These are phyloP conservation scores for Nudaria mundana DNA, from an alignment of 2,888 invertebrate species.

Conservation along the genomic window DNA sequence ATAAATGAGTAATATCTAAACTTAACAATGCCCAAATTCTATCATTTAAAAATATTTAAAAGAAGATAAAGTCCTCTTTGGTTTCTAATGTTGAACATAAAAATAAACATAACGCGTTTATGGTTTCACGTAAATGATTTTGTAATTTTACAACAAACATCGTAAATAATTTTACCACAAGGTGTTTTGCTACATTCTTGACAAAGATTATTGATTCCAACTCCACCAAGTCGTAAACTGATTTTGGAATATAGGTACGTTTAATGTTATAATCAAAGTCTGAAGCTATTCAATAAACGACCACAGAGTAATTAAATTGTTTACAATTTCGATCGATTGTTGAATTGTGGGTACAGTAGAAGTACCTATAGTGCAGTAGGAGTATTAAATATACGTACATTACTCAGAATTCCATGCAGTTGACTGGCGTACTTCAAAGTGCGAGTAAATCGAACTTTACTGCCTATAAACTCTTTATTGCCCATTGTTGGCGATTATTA, in stretches of 20 bases:
- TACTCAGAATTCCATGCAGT: constrained; percentile 54
- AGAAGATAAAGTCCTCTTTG: constrained; percentile 39
- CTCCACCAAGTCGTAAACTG: constrained; percentile 46
- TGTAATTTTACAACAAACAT: constrained; percentile 44
- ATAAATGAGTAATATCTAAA: constrained; percentile 37
- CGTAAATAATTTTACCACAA: constrained; percentile 40
- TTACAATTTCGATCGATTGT: constrained; percentile 41
- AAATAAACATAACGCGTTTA: constrained; percentile 46
- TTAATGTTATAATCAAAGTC: constrained; percentile 43
- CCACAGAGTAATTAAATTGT: constrained; percentile 40
- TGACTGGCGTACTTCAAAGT: constrained; percentile 57
- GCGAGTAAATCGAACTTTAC: constrained; percentile 74
- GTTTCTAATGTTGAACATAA: constrained; percentile 44
- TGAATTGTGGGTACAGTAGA: constrained; percentile 32
- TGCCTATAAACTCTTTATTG: constrained; percentile 79
- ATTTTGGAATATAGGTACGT: constrained; percentile 39
- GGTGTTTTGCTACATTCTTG: constrained; percentile 40
- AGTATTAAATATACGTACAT: no score
- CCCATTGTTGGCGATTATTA: constrained; percentile 80
- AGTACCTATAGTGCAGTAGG: no score
- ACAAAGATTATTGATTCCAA: constrained; percentile 44
- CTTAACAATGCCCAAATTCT: constrained; percentile 32
- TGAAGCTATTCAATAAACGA: constrained; percentile 30
- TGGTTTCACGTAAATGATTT: constrained; percentile 44
- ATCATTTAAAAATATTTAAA: constrained; percentile 49